Evolutionary conservation across 2,797 vertebrate species (phyloP).

Genomic region (Eupleurogrammus muticus): DNA sequence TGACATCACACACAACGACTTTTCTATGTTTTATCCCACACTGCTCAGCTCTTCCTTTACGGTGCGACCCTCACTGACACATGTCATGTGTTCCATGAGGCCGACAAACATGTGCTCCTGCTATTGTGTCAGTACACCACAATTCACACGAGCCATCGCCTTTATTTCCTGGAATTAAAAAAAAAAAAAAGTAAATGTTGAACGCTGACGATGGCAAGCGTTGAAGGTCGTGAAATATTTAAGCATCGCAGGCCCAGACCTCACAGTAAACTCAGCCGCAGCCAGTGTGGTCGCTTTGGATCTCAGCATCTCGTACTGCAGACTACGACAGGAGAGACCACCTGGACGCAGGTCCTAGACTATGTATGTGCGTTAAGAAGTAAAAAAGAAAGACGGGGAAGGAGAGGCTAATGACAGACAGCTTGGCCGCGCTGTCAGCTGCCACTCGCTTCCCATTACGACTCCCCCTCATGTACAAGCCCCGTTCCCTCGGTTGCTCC

Average conservation of each 20-base stretch:
- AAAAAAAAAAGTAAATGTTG: constrained; percentile 26
- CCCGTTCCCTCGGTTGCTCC: constrained; percentile 37
- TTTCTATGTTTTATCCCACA: constrained; percentile 25
- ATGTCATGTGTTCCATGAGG: constrained; percentile 26
- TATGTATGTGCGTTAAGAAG: constrained; percentile 35
- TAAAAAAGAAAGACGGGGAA: constrained; percentile 33
- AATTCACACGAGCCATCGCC: constrained; percentile 55
- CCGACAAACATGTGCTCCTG: constrained; percentile 41
- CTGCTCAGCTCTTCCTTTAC: constrained; percentile 15
- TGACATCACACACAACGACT: no score
- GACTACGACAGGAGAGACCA: constrained; percentile 54
- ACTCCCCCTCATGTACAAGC: constrained; percentile 43
- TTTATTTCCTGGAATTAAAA: constrained; percentile 60
- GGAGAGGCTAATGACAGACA: constrained; percentile 45
- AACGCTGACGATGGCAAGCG: constrained; percentile 36
- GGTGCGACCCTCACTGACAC: constrained; percentile 30
- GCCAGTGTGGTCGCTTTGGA: constrained; percentile 32
- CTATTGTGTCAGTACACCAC: constrained; percentile 53
- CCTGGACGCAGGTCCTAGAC: constrained; percentile 53
- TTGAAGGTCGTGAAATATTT: constrained; percentile 30
- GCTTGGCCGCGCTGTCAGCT: constrained; percentile 61
- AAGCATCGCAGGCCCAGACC: constrained; percentile 21
- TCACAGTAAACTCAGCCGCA: constrained; percentile 31
- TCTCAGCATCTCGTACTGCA: constrained; percentile 39
- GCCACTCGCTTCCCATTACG: constrained; percentile 60